Percentiles rank a stretch among this genome's conserved stretches.
These are phyloP conservation scores for Callithrix jacchus DNA, from an alignment of 2,113 vertebrate species.

Conservation along the genomic window DNA sequence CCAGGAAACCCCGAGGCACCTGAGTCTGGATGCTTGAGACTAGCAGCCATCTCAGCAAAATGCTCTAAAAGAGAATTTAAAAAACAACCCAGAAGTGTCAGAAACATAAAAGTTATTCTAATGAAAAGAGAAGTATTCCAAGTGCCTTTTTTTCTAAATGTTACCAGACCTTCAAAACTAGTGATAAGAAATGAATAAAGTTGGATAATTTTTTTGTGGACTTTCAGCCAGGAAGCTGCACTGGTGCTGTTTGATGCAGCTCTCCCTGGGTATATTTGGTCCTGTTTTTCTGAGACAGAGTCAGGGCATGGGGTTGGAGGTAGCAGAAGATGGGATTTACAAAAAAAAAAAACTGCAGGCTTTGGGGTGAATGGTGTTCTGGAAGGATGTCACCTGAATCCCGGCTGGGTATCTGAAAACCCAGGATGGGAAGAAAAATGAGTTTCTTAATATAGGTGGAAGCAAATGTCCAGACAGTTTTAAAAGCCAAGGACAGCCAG, in stretches of 20 bases:
- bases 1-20: constrained; percentile 94
- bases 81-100: neutral
- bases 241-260: neutral
- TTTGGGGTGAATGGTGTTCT: neutral
- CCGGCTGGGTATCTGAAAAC: neutral
- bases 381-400: neutral
- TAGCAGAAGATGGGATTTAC: neutral
- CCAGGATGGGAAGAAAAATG: neutral
- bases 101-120: neutral
- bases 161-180: constrained; percentile 5
- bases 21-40: constrained; percentile 93
- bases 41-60: constrained; percentile 95
- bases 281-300: neutral
- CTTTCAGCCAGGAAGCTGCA: neutral
- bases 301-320: too few relatives aligned
- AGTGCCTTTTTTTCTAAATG: neutral
- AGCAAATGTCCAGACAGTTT: neutral
- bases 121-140: neutral
- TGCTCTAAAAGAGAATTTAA: constrained; percentile 88
- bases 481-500: neutral
- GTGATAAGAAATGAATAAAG: neutral
- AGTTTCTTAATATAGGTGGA: neutral
- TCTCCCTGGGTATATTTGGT: neutral
- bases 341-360: neutral
- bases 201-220: neutral